Percentiles rank a stretch among this genome's conserved stretches.
These are phyloP conservation scores for Halisarca cf. caerulea DNA, from an alignment of 37 sponge, comb jelly and placozoan species.

Conservation along the genomic window DNA sequence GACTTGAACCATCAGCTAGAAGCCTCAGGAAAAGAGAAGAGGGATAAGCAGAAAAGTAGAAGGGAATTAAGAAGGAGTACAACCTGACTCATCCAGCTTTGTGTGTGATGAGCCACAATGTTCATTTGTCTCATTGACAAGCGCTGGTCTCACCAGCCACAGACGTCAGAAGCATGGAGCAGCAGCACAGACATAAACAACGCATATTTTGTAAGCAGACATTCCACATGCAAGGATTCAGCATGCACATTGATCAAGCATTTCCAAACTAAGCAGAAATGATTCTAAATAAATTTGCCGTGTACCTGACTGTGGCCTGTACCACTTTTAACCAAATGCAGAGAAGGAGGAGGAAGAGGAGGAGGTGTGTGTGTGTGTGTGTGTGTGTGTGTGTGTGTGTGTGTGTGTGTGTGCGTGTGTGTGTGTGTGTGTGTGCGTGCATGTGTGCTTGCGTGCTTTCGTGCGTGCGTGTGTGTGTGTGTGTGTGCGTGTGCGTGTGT, in stretches of 20 bases:
- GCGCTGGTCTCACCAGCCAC: background rate
- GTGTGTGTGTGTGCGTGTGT: too few relatives aligned
- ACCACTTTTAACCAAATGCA: background rate
- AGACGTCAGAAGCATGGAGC: background rate
- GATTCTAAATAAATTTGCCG: too few relatives aligned
- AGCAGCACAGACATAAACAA: background rate
- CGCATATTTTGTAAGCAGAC: background rate
- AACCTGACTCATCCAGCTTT: background rate
- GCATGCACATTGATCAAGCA: background rate
- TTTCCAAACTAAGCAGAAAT: background rate
- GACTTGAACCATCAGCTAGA: background rate
- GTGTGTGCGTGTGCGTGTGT: too few relatives aligned
- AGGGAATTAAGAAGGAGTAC: background rate
- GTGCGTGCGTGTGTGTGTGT: too few relatives aligned
- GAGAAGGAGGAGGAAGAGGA: background rate
- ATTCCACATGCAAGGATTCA: background rate
- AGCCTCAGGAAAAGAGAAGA: too few relatives aligned
- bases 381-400: too few relatives aligned
- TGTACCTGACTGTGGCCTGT: background rate
- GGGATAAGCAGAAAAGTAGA: background rate
- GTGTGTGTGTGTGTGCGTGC: too few relatives aligned
- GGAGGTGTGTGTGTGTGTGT: constrained; percentile 9
- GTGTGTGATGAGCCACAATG: background rate
- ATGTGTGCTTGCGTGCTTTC: too few relatives aligned
- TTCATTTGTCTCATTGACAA: background rate